A percentile compares a stretch with the other conserved stretches of the same genome.
Conservation (phyloP, 1,140 invertebrate genomes). For the Globodera ellingtonae region DNA sequence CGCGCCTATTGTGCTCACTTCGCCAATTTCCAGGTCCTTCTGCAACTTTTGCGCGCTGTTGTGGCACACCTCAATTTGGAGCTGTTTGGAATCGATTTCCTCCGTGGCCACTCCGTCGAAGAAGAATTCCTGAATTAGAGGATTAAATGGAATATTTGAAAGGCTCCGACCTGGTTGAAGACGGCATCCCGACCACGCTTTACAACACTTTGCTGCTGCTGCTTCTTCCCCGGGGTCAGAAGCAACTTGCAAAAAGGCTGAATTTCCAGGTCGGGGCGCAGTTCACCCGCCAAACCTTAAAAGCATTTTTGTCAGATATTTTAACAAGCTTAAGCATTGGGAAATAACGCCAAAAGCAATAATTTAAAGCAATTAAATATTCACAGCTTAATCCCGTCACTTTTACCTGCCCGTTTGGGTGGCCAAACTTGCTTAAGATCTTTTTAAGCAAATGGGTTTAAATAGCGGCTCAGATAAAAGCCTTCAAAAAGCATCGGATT, state of each 20-base stretch:
- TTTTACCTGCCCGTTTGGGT: no score
- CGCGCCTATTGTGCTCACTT: not conserved
- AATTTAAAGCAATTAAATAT: no score
- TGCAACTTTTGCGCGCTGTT: constrained; percentile 58
- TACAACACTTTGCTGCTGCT: constrained; percentile 59
- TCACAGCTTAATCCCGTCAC: no score
- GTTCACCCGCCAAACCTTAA: constrained; percentile 61
- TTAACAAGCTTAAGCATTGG: no score
- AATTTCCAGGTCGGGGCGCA: constrained; percentile 63
- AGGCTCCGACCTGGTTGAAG: constrained; percentile 55
- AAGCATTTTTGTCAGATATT: no score
- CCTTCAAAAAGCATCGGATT: no score
- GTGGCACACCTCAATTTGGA: constrained; percentile 59
- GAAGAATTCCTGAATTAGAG: constrained; percentile 59
- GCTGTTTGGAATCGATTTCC: constrained; percentile 57
- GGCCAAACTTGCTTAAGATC: no score
- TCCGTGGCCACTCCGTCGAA: constrained; percentile 60
- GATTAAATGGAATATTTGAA: not conserved
- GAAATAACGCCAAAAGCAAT: no score
- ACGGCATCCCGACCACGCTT: constrained; percentile 63
- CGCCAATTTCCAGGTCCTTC: constrained; percentile 54
- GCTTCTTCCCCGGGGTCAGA: constrained; percentile 54
- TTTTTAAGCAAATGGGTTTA: no score
- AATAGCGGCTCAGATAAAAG: no score
- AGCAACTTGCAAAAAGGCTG: constrained; percentile 63